Evolutionary conservation across 2,888 invertebrate species (phyloP), one percentile per base, ranked within the genome.

Genomic region (Mesorhabditis sp.): DNA sequence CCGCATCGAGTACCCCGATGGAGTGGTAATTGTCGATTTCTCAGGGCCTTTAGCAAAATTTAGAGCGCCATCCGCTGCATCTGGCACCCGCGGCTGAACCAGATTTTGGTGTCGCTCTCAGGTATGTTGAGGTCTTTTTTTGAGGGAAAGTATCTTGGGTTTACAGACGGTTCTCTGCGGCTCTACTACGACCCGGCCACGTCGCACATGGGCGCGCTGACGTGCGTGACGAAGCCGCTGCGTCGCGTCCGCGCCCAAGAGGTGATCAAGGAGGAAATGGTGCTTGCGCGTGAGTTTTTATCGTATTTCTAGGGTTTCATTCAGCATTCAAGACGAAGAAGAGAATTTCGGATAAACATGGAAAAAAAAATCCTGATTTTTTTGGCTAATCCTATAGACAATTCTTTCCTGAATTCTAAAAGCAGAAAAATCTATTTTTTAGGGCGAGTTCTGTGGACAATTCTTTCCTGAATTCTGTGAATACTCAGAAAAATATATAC

Each of bases 61-160:
- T 80, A 88, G 86, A 88, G 88, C 77, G 91, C 94, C 0, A 92
- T 97, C 1, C 92, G 95, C 85, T 90, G 92, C 0, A 86, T 92
- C 0, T 98, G 98, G 98, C 97, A 98, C 87, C 93, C 97, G 0
- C 93, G 94, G 86, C 87, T 98, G n/a, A 97, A 98, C 86, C 98
- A 98, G 86, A 91, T 98, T 62, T 92, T 96, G 75, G 91, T 93
- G 0, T 93, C 95, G 0, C 92, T 93, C 79, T 94, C 94, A 0
- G 93, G 58, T 50, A 94, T 86, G 41, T 15, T 7, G 43, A 28
- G 63, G 43, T 0, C 4, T 13, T 13, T 13, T 58, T 13, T 13
- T 58, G n/a, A 58, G 10, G 58, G 10, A 58, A 58, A 58, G 10
- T 13, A 58, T 58, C 1, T 50, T 50, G 58, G 7, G 1, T 13